Conservation (phyloP, 2,888 invertebrate species). For the Scaptomyza parva region DNA sequence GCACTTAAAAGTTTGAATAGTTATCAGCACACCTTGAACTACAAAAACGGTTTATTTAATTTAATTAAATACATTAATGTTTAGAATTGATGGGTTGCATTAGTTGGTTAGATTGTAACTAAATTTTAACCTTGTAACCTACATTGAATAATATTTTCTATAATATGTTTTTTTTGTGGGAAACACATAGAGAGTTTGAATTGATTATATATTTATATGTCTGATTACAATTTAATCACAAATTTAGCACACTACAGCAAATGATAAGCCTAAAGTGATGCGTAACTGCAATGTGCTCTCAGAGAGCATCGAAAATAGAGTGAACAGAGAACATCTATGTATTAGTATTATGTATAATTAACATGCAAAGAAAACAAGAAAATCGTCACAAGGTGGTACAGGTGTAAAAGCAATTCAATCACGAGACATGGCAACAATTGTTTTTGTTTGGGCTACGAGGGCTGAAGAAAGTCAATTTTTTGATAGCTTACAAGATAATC, state of each 20-base stretch:
- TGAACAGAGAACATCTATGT: not conserved
- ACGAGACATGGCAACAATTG: constrained; percentile 11
- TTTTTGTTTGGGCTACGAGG: not conserved
- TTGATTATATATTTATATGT: constrained; percentile 48
- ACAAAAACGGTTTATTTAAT: constrained; percentile 6
- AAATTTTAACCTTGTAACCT: not conserved
- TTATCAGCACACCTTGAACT: constrained; percentile 32
- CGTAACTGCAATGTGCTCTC: constrained; percentile 16
- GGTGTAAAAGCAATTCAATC: not conserved
- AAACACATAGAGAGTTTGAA: constrained; percentile 12
- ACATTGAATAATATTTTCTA: no score
- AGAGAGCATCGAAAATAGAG: constrained; percentile 16
- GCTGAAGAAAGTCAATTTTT: not conserved
- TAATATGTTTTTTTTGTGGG: no score
- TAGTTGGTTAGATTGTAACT: not conserved
- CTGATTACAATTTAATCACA: constrained; percentile 26
- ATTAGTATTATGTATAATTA: not conserved
- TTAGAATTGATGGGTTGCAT: constrained; percentile 12
- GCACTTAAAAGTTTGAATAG: constrained; percentile 1
- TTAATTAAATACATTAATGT: not conserved
- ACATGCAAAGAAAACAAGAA: not conserved
- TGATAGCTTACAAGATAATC: constrained; percentile 82
- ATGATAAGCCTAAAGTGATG: constrained; percentile 36
- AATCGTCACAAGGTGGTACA: constrained; percentile 5
- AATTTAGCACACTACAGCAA: constrained; percentile 21